Conservation (phyloP, 2,888 invertebrate species). For the Drosophila seclusa region DNA sequence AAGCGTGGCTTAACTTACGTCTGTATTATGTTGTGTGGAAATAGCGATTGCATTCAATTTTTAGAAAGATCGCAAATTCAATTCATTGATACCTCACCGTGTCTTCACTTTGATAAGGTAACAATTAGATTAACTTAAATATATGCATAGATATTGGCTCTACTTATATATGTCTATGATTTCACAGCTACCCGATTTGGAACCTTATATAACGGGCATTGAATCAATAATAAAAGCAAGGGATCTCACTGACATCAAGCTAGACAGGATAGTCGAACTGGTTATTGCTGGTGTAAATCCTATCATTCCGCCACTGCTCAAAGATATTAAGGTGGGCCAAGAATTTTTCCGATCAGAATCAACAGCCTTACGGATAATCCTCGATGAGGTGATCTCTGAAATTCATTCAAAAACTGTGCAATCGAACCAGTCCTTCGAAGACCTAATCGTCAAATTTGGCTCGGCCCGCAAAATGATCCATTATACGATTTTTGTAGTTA, state of each 20-base stretch:
- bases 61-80: background rate
- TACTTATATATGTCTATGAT: background rate
- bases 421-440: background rate
- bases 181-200: background rate
- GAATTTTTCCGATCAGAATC: background rate
- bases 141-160: background rate
- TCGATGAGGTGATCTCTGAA: background rate
- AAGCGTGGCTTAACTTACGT: background rate
- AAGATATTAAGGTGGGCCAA: background rate
- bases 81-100: conserved; percentile 1
- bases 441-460: background rate
- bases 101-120: conserved; percentile 8
- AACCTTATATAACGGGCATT: background rate
- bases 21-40: background rate
- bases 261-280: background rate
- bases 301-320: background rate
- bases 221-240: background rate
- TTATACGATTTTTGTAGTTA: background rate
- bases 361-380: background rate
- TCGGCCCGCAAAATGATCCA: background rate
- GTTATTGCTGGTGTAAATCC: background rate
- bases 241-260: background rate
- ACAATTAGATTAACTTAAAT: background rate
- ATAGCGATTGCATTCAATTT: background rate
- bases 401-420: background rate